Evolutionary conservation across 2,797 vertebrate species (phyloP), one percentile per base, ranked within the genome.

Genomic region (Nothura maculosa): DNA sequence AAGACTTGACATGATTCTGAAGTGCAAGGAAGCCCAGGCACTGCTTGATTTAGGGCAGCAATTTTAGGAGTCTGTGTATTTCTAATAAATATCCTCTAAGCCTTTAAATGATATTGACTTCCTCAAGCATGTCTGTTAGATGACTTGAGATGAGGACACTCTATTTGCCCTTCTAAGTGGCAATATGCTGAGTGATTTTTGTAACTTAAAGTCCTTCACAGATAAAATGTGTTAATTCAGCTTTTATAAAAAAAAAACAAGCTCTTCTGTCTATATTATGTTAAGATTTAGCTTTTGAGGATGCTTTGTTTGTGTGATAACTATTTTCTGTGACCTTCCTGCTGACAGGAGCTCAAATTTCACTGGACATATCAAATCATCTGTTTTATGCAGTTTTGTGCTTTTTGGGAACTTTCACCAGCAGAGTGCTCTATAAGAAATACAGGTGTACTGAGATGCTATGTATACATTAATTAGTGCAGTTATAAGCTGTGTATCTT

Each of bases 1-100:
- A 70, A 64, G 40, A 30, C 27, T 4, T 69, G 1, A 15, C 1
- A 0, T 24, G 77, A 0, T 36, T 9, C 10, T 5, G 69, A 75
- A 19, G 43, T 9, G 54, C 54, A 55, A n/a, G n/a, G 68, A 6
- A 48, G 45, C 6, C 13, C 48, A 28, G 16, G 9, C 85, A 38
- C 87, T 67, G 22, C 52, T 54, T 81, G 79, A 38, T 48, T 9
- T 42, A n/a, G 74, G 42, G 40, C 58, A 86, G 54, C 42, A 66
- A 11, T 78, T 93, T 54, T 25, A 89, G 68, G 85, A 67, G 52
- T 63, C 55, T 75, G 5, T 55, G 0, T 47, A 60, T 52, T 89
- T 40, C 18, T 72, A 72, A 3, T 19, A 12, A 54, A 54, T n/a
- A 17, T 34, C 58, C 32, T 30, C n/a, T 55, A 27, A 75, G 57